These are phyloP conservation scores for Oncorhynchus kisutch DNA, from an alignment of 2,113 vertebrate species.

Conservation along the genomic window DNA sequence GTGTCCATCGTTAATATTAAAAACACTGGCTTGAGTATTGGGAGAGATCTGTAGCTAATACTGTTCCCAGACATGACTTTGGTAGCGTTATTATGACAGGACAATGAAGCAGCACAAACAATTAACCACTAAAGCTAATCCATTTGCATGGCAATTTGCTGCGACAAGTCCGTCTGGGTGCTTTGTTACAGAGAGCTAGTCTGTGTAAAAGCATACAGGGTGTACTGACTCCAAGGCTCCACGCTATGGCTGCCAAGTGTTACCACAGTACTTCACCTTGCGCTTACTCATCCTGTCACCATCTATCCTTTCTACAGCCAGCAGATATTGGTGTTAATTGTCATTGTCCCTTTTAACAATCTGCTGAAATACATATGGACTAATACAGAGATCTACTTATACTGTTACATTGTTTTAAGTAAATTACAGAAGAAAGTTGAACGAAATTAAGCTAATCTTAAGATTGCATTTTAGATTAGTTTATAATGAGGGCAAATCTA, in stretches of 20 bases:
- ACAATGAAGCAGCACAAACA: neutral
- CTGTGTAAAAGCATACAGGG: neutral
- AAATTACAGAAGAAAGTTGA: conserved; percentile 31
- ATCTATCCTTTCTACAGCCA: neutral
- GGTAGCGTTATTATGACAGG: neutral
- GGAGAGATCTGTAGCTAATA: neutral
- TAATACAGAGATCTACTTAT: neutral
- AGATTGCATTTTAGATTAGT: neutral
- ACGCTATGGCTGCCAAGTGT: neutral
- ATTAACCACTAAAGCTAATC: neutral
- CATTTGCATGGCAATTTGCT: neutral
- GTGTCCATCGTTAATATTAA: conserved; percentile 14
- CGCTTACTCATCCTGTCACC: neutral
- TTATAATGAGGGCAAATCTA: neutral
- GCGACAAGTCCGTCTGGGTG: neutral
- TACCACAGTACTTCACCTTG: conserved; percentile 1
- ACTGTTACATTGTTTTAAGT: conserved; percentile 3
- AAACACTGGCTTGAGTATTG: conserved; percentile 18
- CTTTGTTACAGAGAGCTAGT: neutral
- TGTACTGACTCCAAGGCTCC: neutral
- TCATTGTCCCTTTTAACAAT: neutral
- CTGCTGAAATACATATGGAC: neutral
- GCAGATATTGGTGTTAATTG: no score
- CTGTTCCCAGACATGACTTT: neutral
- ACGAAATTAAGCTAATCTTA: no score